phyloP scores from a whole-genome alignment of 35 echinoderm and acorn worm genomes.

The Nesometra sesokonis region DNA sequence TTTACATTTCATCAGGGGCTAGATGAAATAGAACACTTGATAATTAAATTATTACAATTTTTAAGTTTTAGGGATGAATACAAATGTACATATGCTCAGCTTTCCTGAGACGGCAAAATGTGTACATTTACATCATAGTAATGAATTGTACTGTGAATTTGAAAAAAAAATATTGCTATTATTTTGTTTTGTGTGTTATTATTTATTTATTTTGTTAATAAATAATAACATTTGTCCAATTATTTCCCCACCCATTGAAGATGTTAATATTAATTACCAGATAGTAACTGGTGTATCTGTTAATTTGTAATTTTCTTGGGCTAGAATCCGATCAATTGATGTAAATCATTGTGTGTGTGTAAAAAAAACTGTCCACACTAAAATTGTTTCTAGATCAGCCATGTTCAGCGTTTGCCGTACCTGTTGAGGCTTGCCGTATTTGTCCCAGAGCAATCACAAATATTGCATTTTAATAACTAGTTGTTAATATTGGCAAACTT shows the following conservation, averaged over 20 bases:
- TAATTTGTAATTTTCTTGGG: background rate
- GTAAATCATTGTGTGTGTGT: background rate
- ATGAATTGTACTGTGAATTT: background rate
- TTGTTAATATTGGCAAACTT: too few species aligned
- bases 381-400: background rate
- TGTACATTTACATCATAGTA: background rate
- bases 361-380: background rate
- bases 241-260: background rate
- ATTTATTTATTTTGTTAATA: background rate
- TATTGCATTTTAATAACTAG: too few species aligned
- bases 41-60: background rate
- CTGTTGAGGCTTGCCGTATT: too few species aligned
- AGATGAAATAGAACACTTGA: background rate
- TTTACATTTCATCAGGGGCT: background rate
- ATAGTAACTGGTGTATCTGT: background rate
- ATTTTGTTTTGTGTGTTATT: background rate
- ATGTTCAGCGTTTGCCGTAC: background rate
- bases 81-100: background rate
- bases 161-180: background rate
- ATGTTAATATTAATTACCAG: background rate
- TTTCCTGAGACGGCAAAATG: background rate
- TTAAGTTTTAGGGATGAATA: background rate
- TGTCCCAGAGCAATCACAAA: too few species aligned
- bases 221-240: background rate
- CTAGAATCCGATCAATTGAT: background rate